phyloP scores from a whole-genome alignment of 2,113 vertebrate genomes.

The Perca schrenkii region DNA sequence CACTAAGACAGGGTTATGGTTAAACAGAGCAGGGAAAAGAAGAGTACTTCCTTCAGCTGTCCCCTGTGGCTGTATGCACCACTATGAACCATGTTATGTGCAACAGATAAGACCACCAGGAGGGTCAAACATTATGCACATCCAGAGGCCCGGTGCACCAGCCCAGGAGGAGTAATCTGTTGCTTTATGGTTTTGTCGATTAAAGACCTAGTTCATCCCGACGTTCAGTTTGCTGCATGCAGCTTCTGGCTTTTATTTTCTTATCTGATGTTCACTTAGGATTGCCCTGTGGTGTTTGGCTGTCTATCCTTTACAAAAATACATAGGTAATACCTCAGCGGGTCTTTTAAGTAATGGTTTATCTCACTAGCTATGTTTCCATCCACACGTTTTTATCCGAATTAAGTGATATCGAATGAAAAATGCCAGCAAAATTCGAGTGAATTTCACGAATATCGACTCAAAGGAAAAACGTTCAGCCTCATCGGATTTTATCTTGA shows the following conservation, averaged over 20 bases:
- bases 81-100: slow-evolving; percentile 3
- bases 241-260: slow-evolving; percentile 21
- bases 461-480: no score
- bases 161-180: slow-evolving; percentile 6
- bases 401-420: no score
- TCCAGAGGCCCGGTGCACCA: slow-evolving; percentile 22
- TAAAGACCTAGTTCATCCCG: neutral
- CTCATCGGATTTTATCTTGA: no score
- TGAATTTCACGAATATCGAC: no score
- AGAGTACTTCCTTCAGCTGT: neutral
- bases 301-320: slow-evolving; percentile 16
- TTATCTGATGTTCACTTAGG: slow-evolving; percentile 17
- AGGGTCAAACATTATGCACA: slow-evolving; percentile 37
- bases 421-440: no score
- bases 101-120: slow-evolving; percentile 39
- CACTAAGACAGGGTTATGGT: neutral
- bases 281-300: neutral
- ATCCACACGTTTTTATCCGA: no score
- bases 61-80: neutral
- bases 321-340: neutral
- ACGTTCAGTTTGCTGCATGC: slow-evolving; percentile 33
- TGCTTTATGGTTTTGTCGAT: slow-evolving; percentile 4
- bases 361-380: neutral
- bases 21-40: slow-evolving; percentile 23
- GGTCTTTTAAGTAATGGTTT: neutral